Percentiles rank a stretch among this genome's conserved stretches.
Evolutionary conservation across 92 coral and sea anemone genomes (phyloP).

Genomic region (Phymanthus crucifer): DNA sequence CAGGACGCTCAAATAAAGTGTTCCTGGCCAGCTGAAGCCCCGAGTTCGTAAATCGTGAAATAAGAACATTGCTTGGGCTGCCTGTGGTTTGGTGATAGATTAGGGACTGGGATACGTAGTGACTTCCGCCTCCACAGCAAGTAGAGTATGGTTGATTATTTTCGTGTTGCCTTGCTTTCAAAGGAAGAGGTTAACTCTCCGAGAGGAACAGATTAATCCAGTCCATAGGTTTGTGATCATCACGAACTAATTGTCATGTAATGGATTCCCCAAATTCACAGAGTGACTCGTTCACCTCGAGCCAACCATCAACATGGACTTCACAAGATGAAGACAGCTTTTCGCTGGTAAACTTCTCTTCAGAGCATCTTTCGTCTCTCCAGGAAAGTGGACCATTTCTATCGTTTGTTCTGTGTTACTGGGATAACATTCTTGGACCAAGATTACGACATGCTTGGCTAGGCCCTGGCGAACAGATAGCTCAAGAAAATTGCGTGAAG

Average conservation of each 20-base stretch:
- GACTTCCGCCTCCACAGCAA: too few relatives aligned
- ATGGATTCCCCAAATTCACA: constrained; percentile 12
- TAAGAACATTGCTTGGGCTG: too few relatives aligned
- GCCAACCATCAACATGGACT: constrained; percentile 39
- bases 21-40: too few relatives aligned
- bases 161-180: not conserved
- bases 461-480: constrained; percentile 58
- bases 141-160: not conserved
- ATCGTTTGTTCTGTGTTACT: constrained; percentile 76
- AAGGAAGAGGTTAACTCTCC: not conserved
- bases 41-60: too few relatives aligned
- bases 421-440: constrained; percentile 97
- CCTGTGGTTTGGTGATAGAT: too few relatives aligned
- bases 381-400: constrained; percentile 77
- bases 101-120: too few relatives aligned
- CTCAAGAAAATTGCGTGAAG: constrained; percentile 76
- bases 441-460: constrained; percentile 87
- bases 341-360: constrained; percentile 60
- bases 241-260: not conserved
- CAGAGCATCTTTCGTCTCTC: constrained; percentile 56
- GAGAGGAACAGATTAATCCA: not conserved
- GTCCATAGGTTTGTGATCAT: not conserved
- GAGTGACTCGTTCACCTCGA: not conserved
- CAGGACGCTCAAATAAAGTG: too few relatives aligned
- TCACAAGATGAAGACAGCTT: constrained; percentile 73